Percentiles rank a stretch among this genome's conserved stretches.
Conservation (phyloP, 2,797 vertebrate genomes). For the Thripadectes ignobilis region DNA sequence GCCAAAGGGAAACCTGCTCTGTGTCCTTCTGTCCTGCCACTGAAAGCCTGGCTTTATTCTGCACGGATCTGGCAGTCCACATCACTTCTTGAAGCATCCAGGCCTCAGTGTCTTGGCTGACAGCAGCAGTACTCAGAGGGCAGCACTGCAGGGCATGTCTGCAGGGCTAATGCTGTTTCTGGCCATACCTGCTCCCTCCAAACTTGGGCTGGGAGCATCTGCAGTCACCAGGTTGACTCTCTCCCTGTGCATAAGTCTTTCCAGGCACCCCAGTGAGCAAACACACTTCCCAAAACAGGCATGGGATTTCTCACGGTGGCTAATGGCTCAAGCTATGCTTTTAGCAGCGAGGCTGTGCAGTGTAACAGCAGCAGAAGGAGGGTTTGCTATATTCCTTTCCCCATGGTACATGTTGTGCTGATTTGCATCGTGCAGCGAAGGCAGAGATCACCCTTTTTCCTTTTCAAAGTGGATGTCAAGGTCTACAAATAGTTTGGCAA, state of each 20-base stretch:
- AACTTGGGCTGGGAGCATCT: conserved; percentile 2
- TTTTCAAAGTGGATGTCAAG: not conserved
- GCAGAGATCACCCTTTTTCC: not conserved
- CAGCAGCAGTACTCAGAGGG: not conserved
- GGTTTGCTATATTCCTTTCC: not conserved
- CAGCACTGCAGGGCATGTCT: not conserved
- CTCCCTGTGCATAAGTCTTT: not conserved
- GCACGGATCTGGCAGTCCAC: not conserved
- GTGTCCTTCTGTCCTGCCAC: not conserved
- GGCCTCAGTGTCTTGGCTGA: not conserved
- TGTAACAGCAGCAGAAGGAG: not conserved
- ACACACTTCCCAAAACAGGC: conserved; percentile 39
- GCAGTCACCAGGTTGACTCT: not conserved
- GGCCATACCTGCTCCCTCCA: conserved; percentile 35
- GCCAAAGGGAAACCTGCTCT: conserved; percentile 2
- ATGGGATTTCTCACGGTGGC: not conserved
- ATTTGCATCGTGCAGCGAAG: not conserved
- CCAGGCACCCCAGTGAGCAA: conserved; percentile 28
- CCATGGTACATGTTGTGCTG: not conserved
- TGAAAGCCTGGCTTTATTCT: not conserved
- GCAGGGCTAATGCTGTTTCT: not conserved
- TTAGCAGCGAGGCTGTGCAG: not conserved
- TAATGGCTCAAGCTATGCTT: conserved; percentile 4
- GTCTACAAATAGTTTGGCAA: not conserved
- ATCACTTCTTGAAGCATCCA: not conserved